phyloP scores from a whole-genome alignment of 2,113 vertebrate species.

The Megalops atlanticus region DNA sequence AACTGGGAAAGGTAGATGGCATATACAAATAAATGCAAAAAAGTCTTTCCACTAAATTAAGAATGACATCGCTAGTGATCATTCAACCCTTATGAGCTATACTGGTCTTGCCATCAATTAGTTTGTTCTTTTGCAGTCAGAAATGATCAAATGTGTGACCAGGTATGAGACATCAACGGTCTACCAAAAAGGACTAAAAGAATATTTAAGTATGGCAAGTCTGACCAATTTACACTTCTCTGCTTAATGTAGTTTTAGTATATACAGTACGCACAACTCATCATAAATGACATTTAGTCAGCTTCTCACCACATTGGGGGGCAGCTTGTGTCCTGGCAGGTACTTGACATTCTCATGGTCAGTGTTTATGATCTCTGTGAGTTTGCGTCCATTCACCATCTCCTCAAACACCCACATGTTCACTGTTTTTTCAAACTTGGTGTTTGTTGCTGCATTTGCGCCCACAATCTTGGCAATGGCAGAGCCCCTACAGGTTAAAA shows the following conservation, averaged over 20 bases:
- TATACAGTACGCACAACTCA: background rate
- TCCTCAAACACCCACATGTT: constrained; percentile 98
- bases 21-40: no score
- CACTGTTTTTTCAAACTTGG: constrained; percentile 80
- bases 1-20: constrained; percentile 65
- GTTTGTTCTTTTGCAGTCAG: no score
- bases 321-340: constrained; percentile 91
- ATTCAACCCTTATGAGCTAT: no score
- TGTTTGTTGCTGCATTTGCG: constrained; percentile 77
- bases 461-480: constrained; percentile 95
- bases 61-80: no score
- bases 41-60: background rate
- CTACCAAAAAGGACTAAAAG: no score
- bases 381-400: constrained; percentile 77
- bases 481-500: constrained; percentile 79
- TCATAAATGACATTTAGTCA: background rate
- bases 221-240: no score
- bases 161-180: no score
- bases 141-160: no score
- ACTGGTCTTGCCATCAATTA: no score
- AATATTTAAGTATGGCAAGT: no score
- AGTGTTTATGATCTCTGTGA: constrained; percentile 93
- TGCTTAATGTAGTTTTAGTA: no score
- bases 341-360: constrained; percentile 95
- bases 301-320: constrained; percentile 85